These are phyloP conservation scores for Drosophila rubida DNA, from an alignment of 2,888 invertebrate genomes.

Conservation along the genomic window DNA sequence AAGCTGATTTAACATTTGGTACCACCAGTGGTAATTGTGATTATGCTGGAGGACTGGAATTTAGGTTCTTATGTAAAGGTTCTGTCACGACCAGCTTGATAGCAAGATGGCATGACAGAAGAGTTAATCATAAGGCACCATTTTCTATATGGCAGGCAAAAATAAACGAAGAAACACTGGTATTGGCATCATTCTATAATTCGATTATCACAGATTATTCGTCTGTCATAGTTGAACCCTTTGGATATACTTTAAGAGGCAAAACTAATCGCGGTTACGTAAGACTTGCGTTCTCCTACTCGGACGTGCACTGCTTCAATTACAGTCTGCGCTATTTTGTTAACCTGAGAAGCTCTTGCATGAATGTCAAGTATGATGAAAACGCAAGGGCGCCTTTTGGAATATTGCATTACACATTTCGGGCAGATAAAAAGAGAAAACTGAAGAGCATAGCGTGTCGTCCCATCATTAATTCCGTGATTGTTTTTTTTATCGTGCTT, in stretches of 20 bases:
- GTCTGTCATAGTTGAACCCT: neutral
- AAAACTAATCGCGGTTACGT: accelerated
- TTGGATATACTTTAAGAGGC: neutral
- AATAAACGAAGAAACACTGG: neutral
- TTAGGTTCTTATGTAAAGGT: conserved; percentile 4
- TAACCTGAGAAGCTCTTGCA: conserved; percentile 17
- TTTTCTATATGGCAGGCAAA: conserved; percentile 17
- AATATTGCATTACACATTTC: conserved; percentile 37
- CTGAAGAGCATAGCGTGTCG: no score
- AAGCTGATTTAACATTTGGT: neutral
- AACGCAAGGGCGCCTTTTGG: neutral
- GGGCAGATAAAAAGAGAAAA: no score
- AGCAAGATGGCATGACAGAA: conserved; percentile 9
- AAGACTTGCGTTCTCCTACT: conserved; percentile 1
- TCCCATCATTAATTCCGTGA: neutral
- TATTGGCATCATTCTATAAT: conserved; percentile 15
- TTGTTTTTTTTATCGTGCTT: no score
- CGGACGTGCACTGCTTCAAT: conserved; percentile 35
- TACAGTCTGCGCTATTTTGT: neutral
- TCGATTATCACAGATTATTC: neutral
- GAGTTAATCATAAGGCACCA: no score
- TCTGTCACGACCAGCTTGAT: neutral
- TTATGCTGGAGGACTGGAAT: neutral
- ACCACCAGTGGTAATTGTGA: neutral
- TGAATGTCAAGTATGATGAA: accelerated